Conservation (phyloP, 2,888 invertebrate species). For the Thera obeliscata region DNA sequence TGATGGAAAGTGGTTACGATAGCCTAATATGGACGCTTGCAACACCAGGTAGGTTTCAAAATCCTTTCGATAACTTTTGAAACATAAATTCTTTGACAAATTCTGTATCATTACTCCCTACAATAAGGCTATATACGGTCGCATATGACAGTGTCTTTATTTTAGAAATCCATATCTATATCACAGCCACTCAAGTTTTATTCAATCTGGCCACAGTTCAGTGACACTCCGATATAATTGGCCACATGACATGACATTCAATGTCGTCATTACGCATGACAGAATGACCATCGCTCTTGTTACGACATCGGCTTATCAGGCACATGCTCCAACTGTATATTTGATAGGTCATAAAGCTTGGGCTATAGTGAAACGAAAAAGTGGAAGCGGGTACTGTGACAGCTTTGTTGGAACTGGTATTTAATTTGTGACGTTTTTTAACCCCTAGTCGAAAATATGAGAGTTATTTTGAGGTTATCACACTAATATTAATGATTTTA, state of each 20-base stretch:
- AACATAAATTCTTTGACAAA: no score
- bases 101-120: no score
- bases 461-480: no score
- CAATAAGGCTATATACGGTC: background rate
- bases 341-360: background rate
- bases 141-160: background rate
- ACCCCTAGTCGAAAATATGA: no score
- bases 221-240: constrained; percentile 68
- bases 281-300: constrained; percentile 38
- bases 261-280: constrained; percentile 51
- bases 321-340: constrained; percentile 30
- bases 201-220: constrained; percentile 69
- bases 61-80: no score
- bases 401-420: no score
- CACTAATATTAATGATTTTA: no score
- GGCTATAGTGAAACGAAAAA: background rate
- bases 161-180: constrained; percentile 15
- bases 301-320: constrained; percentile 40
- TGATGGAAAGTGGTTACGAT: no score
- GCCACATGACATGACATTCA: constrained; percentile 61
- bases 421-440: no score
- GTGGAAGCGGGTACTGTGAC: background rate
- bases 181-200: constrained; percentile 48
- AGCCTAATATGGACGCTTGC: no score
- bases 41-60: no score